Conservation (phyloP, 2,888 invertebrate species). For the Masnerella sp. region DNA sequence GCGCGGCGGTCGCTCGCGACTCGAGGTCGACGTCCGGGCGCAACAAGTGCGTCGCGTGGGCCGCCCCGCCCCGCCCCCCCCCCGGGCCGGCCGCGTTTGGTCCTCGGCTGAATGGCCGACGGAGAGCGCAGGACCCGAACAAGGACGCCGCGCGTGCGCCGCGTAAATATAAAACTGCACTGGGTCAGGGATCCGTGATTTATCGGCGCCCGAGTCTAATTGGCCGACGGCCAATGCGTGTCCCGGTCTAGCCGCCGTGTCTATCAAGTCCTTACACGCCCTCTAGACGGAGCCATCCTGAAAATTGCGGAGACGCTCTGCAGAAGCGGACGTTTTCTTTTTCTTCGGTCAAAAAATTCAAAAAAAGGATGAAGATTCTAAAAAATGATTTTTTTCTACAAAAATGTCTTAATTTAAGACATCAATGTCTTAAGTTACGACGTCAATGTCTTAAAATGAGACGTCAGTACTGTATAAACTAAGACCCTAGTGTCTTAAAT, state of each 20-base stretch:
- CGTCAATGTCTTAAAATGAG: too few relatives aligned
- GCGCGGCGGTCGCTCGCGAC: slow-evolving; percentile 38
- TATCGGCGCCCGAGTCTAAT: slow-evolving; percentile 73
- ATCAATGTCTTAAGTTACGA: too few relatives aligned
- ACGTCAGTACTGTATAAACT: too few relatives aligned
- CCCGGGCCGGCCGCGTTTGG: slow-evolving; percentile 10
- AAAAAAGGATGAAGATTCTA: not conserved
- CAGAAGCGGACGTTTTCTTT: too few relatives aligned
- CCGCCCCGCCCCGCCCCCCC: slow-evolving; percentile 46
- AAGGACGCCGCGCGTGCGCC: slow-evolving; percentile 53
- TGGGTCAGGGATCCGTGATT: slow-evolving; percentile 77
- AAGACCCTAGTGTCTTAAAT: too few relatives aligned
- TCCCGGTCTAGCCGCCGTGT: slow-evolving; percentile 55
- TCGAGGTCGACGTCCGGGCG: slow-evolving; percentile 77
- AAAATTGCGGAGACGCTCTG: too few relatives aligned
- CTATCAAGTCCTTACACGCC: slow-evolving; percentile 53
- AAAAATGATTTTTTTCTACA: too few relatives aligned
- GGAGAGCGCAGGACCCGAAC: slow-evolving; percentile 40
- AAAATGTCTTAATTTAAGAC: too few relatives aligned
- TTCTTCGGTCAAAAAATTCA: not conserved
- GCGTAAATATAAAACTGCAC: slow-evolving; percentile 76
- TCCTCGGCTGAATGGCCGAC: slow-evolving; percentile 33
- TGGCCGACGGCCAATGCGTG: slow-evolving; percentile 74
- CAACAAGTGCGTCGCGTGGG: slow-evolving; percentile 73
- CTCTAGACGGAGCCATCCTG: slow-evolving; percentile 26